These are phyloP conservation scores for Drosophila acutilabella DNA, from an alignment of 2,888 invertebrate genomes.

Conservation along the genomic window DNA sequence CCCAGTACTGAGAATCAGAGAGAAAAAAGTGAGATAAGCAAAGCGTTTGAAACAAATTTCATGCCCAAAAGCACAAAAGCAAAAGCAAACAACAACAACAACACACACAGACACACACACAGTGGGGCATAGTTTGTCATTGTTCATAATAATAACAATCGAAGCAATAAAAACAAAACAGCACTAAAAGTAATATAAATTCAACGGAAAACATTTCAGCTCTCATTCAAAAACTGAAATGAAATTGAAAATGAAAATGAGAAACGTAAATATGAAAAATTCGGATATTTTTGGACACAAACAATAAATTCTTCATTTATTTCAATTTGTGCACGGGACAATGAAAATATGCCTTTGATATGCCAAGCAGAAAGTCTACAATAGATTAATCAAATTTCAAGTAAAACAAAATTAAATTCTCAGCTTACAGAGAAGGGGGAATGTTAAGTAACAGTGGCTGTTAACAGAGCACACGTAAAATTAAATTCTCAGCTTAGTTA, in stretches of 20 bases:
- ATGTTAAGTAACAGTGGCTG: neutral
- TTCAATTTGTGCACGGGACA: slow-evolving; percentile 16
- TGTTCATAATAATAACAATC: slow-evolving; percentile 30
- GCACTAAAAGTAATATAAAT: slow-evolving; percentile 8
- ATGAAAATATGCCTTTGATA: slow-evolving; percentile 9
- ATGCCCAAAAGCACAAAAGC: slow-evolving; percentile 23
- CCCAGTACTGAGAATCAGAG: no score
- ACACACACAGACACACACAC: slow-evolving; percentile 7
- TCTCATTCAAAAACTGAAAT: slow-evolving; percentile 8
- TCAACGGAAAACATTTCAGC: slow-evolving; percentile 2
- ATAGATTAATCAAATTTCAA: slow-evolving; percentile 4
- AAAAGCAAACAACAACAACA: slow-evolving; percentile 37
- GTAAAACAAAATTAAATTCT: neutral
- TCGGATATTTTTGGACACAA: neutral
- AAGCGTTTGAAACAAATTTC: slow-evolving; percentile 41
- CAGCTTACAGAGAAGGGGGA: neutral
- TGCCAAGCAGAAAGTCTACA: neutral
- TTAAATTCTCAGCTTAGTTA: neutral
- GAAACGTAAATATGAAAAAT: slow-evolving; percentile 1
- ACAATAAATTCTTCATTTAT: slow-evolving; percentile 20
- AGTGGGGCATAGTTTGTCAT: slow-evolving; percentile 56
- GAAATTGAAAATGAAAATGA: slow-evolving; percentile 4
- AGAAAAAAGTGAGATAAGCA: slow-evolving; percentile 36
- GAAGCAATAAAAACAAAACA: slow-evolving; percentile 7
- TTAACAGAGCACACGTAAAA: neutral